These are phyloP conservation scores for Ciconia maguari DNA, from an alignment of 2,113 vertebrate species.

Conservation along the genomic window DNA sequence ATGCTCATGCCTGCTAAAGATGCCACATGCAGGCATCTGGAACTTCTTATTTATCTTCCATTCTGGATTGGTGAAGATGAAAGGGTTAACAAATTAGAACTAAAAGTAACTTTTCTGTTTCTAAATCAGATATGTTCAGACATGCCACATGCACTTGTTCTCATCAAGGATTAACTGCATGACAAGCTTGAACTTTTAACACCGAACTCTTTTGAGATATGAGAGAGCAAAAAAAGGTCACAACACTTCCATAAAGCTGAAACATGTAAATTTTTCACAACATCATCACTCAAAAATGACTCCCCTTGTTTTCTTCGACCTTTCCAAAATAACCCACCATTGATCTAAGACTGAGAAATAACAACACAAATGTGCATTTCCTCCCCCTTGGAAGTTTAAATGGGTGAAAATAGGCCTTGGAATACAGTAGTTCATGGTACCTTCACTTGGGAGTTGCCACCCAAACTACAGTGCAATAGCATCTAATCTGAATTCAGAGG, in stretches of 20 bases:
- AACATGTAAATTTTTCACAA: constrained; percentile 49
- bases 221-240: constrained; percentile 7
- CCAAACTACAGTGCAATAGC: background rate
- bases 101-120: constrained; percentile 65
- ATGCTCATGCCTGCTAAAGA: background rate
- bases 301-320: background rate
- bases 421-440: background rate
- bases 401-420: background rate
- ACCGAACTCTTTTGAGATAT: constrained; percentile 10
- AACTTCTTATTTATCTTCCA: constrained; percentile 46
- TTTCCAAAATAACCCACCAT: background rate
- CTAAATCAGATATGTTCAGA: constrained; percentile 60
- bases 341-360: background rate
- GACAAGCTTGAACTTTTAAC: constrained; percentile 59
- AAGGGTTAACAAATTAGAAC: constrained; percentile 47
- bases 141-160: constrained; percentile 38
- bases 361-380: background rate
- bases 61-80: constrained; percentile 12
- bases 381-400: background rate
- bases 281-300: constrained; percentile 10
- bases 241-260: background rate
- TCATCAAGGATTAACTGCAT: constrained; percentile 67
- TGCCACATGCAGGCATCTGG: constrained; percentile 16
- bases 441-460: background rate
- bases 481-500: background rate